Conservation (phyloP, 2,113 vertebrate genomes). For the Hypomesus transpacificus region DNA sequence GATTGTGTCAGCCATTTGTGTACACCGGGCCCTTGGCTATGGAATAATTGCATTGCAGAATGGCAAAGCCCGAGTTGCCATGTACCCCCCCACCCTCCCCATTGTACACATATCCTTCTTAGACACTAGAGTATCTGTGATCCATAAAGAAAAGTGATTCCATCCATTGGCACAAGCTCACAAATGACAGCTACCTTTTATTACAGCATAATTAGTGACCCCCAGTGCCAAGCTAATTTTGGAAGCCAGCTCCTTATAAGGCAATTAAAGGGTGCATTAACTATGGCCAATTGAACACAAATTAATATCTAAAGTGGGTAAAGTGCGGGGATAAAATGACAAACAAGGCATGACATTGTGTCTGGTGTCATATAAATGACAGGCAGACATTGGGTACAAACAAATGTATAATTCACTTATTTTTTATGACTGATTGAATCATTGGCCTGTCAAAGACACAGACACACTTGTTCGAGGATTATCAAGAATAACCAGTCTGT, state of each 20-base stretch:
- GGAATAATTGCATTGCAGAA: not conserved
- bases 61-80: not conserved
- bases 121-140: not conserved
- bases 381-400: conserved; percentile 58
- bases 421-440: conserved; percentile 68
- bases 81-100: not conserved
- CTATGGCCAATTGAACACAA: conserved; percentile 41
- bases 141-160: not conserved
- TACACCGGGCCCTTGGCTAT: not conserved
- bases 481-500: too few species aligned
- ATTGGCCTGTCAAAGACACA: conserved; percentile 18
- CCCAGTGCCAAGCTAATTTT: conserved; percentile 29
- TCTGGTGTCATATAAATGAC: conserved; percentile 65
- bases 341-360: conserved; percentile 68
- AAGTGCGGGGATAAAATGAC: conserved; percentile 42
- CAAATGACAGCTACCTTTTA: conserved; percentile 50
- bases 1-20: too few species aligned
- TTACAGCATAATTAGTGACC: conserved; percentile 51
- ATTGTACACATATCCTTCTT: not conserved
- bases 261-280: conserved; percentile 38
- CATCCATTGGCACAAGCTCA: conserved; percentile 27
- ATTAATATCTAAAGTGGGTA: conserved; percentile 51
- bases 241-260: conserved; percentile 42
- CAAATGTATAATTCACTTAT: conserved; percentile 58
- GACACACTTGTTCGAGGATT: too few species aligned